Conservation (phyloP, 1,140 invertebrate genomes). For the Cotesia chilonis region DNA sequence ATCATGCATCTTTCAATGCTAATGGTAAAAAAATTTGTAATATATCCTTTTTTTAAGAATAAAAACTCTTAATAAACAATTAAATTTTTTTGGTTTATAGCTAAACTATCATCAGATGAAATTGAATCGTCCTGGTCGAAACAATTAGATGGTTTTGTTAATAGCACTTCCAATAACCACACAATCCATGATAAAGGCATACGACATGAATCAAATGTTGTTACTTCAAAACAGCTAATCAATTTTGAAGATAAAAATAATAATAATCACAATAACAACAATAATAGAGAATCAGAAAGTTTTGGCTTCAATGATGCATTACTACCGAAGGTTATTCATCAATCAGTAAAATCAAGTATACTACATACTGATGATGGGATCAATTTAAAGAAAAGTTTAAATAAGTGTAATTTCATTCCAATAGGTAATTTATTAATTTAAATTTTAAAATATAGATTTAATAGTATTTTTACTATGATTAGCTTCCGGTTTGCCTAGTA, state of each 20-base stretch:
- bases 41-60: no score
- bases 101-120: constrained; percentile 29
- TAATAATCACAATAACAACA: constrained; percentile 48
- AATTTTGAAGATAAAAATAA: constrained; percentile 49
- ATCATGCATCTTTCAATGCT: constrained; percentile 43
- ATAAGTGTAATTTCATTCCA: constrained; percentile 43
- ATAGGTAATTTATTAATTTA: constrained; percentile 44
- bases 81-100: constrained; percentile 13
- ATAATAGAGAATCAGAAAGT: constrained; percentile 18
- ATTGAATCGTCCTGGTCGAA: constrained; percentile 34
- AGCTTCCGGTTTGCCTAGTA: constrained; percentile 27
- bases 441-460: constrained; percentile 27
- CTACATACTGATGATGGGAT: constrained; percentile 43
- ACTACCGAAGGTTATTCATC: constrained; percentile 45
- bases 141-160: constrained; percentile 35
- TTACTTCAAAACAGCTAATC: constrained; percentile 39
- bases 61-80: no score
- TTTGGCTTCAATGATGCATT: constrained; percentile 37
- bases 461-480: constrained; percentile 31
- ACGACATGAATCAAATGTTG: constrained; percentile 36
- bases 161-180: constrained; percentile 38
- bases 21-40: constrained; percentile 24
- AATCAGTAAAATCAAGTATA: constrained; percentile 45
- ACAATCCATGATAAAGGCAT: constrained; percentile 44
- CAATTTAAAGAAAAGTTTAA: constrained; percentile 41